Conservation (phyloP, 2,797 vertebrate genomes). For the Siniperca scherzeri region DNA sequence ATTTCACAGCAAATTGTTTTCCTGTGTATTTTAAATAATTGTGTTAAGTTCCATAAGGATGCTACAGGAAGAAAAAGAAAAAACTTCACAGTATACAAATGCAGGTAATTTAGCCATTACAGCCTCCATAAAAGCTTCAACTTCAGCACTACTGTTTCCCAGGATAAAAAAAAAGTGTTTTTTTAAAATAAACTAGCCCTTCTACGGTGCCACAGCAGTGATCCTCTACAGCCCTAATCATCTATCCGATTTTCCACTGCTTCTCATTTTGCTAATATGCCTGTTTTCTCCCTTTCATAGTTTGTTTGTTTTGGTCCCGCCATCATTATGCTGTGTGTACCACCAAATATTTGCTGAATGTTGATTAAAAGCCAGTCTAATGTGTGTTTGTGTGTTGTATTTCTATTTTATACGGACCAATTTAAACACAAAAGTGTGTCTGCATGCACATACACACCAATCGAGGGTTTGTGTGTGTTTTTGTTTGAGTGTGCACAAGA, state of each 20-base stretch:
- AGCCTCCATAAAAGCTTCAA: background rate
- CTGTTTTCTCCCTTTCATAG: background rate
- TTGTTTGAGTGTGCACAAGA: background rate
- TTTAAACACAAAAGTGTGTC: background rate
- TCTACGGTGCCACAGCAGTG: no score
- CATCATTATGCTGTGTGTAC: background rate
- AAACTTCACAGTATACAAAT: background rate
- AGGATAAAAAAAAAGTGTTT: background rate
- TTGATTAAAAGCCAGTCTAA: constrained; percentile 3
- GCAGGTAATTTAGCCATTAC: background rate
- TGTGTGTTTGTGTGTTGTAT: background rate
- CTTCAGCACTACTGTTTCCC: background rate
- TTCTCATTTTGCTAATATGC: constrained; percentile 5
- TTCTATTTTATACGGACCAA: background rate
- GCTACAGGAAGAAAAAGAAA: background rate
- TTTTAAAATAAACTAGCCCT: background rate
- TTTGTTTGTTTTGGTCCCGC: background rate
- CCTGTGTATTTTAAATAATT: background rate
- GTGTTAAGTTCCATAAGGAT: background rate
- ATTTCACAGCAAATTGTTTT: background rate
- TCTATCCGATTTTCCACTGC: background rate
- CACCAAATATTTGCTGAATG: background rate
- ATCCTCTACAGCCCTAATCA: constrained; percentile 5
- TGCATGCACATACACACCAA: background rate
- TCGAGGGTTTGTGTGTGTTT: background rate